These are phyloP conservation scores for Drosophila ficusphila DNA, from an alignment of 1,140 invertebrate genomes.

Conservation along the genomic window DNA sequence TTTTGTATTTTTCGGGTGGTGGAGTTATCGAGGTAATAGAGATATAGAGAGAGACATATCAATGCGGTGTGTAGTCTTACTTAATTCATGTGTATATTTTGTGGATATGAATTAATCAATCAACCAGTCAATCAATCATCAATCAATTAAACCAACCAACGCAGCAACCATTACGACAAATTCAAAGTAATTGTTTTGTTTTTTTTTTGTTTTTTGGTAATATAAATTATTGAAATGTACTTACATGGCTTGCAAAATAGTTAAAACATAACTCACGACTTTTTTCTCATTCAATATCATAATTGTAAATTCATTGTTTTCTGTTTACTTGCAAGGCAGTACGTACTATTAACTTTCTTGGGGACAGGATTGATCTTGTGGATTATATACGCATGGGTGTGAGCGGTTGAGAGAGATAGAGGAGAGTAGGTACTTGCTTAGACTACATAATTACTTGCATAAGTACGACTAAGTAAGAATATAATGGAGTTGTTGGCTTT, in stretches of 20 bases:
- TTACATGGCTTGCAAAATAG: constrained; percentile 80
- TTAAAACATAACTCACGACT: constrained; percentile 60
- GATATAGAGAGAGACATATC: constrained; percentile 57
- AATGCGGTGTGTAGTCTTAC: constrained; percentile 54
- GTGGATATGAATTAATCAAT: constrained; percentile 69
- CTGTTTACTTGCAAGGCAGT: constrained; percentile 74
- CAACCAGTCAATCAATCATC: constrained; percentile 76
- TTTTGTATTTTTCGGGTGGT: constrained; percentile 8
- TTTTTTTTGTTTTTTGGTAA: constrained; percentile 41
- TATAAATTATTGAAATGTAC: constrained; percentile 82
- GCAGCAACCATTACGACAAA: constrained; percentile 84
- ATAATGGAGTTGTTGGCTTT: constrained; percentile 67
- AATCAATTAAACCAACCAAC: constrained; percentile 82
- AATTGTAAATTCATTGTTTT: constrained; percentile 21
- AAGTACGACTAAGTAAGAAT: constrained; percentile 61
- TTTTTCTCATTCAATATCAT: constrained; percentile 35
- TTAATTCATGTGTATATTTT: constrained; percentile 64
- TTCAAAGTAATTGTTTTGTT: constrained; percentile 73
- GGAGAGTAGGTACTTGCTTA: constrained; percentile 68
- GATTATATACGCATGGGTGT: constrained; percentile 49
- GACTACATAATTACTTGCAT: constrained; percentile 78
- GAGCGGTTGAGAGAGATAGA: constrained; percentile 24
- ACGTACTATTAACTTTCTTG: constrained; percentile 66
- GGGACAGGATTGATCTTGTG: constrained; percentile 33
- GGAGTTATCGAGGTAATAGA: constrained; percentile 42